phyloP scores from a whole-genome alignment of 2,888 invertebrate genomes.

The Hirtodrosophila trivittata region DNA sequence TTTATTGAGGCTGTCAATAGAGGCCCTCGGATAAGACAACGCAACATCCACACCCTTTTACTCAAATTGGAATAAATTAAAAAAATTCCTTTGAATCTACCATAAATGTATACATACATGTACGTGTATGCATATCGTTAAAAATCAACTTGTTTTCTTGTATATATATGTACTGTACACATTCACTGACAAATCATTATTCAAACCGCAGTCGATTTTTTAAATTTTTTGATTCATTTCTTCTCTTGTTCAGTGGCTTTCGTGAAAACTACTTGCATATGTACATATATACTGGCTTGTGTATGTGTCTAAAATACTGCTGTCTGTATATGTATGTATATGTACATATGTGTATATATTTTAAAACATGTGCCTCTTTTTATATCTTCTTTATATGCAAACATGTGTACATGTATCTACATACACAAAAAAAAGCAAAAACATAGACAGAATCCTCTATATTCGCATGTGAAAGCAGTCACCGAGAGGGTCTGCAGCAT shows the following conservation, averaged over 20 bases:
- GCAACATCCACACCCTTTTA: too few species aligned
- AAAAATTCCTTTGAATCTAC: too few species aligned
- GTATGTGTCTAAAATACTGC: background rate
- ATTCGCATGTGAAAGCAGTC: slow-evolving; percentile 2
- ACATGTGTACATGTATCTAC: background rate
- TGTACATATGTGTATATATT: background rate
- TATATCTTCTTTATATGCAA: background rate
- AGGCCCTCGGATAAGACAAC: too few species aligned
- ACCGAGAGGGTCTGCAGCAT: background rate
- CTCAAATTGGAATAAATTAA: too few species aligned
- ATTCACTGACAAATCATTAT: background rate
- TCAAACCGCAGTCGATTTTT: slow-evolving; percentile 1
- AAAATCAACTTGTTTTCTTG: too few species aligned
- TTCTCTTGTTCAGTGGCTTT: background rate
- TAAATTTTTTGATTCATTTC: slow-evolving; percentile 2
- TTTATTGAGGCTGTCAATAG: too few species aligned
- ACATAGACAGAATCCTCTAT: slow-evolving; percentile 1
- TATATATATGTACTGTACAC: too few species aligned
- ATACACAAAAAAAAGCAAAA: background rate
- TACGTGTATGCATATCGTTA: too few species aligned
- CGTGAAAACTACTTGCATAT: background rate
- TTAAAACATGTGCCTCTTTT: background rate
- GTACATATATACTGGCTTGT: background rate
- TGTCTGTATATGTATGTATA: background rate
- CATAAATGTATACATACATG: too few species aligned